Percentiles rank a stretch among this genome's conserved stretches.
Conservation (phyloP, 2,888 invertebrate species). For the Linhomoeus sp. region DNA sequence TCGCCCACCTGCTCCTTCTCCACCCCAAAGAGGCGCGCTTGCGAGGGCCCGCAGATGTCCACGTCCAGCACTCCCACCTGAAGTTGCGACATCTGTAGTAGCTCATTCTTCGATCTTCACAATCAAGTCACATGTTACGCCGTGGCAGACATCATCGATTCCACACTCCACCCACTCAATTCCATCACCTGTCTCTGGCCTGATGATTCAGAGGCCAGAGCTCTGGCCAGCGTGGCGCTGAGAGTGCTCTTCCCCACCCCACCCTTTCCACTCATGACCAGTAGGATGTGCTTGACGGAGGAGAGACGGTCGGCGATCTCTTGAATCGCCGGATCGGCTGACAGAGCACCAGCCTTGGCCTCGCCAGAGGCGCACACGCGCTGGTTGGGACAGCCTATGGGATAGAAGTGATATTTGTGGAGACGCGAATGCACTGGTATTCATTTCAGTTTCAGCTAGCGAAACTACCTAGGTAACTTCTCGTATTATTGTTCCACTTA, state of each 20-base stretch:
- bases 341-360: conserved; percentile 47
- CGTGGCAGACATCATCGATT: conserved; percentile 87
- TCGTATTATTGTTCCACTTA: no score
- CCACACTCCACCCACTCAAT: no score
- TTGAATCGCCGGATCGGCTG: conserved; percentile 35
- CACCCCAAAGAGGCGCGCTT: conserved; percentile 77
- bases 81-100: conserved; percentile 35
- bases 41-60: conserved; percentile 94
- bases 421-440: no score
- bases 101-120: conserved; percentile 76
- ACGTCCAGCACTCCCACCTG: conserved; percentile 83
- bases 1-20: conserved; percentile 57
- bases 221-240: conserved; percentile 70
- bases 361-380: conserved; percentile 49
- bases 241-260: conserved; percentile 97
- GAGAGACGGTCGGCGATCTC: conserved; percentile 55
- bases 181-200: no score
- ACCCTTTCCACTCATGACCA: conserved; percentile 93
- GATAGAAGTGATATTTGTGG: no score
- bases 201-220: no score
- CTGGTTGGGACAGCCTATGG: conserved; percentile 86
- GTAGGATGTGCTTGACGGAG: conserved; percentile 38
- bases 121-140: conserved; percentile 89
- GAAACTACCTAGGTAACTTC: no score
- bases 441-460: no score